phyloP scores from a whole-genome alignment of 2,113 vertebrate species.

The Glaucomys volans region DNA sequence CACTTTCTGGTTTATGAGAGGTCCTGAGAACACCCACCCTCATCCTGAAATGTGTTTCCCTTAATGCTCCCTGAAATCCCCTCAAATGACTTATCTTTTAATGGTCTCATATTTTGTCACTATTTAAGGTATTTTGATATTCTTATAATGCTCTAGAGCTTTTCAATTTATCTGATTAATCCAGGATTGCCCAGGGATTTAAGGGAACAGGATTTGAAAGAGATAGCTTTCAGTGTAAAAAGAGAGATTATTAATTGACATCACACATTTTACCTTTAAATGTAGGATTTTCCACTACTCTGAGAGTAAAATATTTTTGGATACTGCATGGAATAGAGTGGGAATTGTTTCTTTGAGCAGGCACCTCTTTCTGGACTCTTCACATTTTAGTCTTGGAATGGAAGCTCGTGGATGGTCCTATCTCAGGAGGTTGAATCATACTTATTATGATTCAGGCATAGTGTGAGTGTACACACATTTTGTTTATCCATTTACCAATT shows the following conservation, averaged over 20 bases:
- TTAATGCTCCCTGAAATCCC: conserved; percentile 13
- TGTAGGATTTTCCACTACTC: background rate
- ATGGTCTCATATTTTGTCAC: background rate
- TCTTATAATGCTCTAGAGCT: background rate
- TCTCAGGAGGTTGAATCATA: background rate
- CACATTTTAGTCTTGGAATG: background rate
- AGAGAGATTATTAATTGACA: background rate
- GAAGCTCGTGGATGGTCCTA: background rate
- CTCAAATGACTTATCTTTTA: background rate
- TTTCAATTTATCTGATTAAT: conserved; percentile 45
- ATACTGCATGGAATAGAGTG: background rate
- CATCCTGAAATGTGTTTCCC: background rate
- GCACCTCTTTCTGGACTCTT: background rate
- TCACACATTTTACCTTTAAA: background rate
- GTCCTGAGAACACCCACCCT: background rate
- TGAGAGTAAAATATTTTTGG: background rate
- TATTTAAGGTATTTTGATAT: background rate
- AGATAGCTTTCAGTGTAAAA: conserved; percentile 1
- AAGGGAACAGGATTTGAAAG: conserved; percentile 27
- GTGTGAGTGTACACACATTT: background rate
- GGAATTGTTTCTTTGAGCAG: background rate
- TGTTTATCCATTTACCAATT: background rate
- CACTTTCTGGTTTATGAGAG: background rate
- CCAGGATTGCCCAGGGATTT: background rate
- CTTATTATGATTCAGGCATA: background rate